Percentiles rank a stretch among this genome's conserved stretches.
Conservation (phyloP, 2,888 invertebrate genomes). For the Idaea dimidiata region DNA sequence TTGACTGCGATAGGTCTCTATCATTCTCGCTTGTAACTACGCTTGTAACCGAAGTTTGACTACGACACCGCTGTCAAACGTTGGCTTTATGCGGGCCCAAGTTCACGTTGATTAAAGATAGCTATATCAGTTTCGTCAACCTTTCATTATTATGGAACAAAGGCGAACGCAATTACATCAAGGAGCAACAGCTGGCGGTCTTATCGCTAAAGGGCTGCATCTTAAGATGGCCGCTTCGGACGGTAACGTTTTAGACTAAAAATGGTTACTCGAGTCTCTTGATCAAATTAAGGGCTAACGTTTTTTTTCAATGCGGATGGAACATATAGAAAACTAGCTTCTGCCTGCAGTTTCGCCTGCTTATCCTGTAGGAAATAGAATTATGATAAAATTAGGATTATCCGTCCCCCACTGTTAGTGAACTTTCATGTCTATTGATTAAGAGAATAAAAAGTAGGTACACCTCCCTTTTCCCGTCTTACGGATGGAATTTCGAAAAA, state of each 20-base stretch:
- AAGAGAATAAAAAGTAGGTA: too few relatives aligned
- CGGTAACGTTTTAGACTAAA: constrained; percentile 23
- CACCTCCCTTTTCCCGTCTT: too few relatives aligned
- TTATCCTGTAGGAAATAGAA: too few relatives aligned
- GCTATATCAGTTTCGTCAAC: constrained; percentile 76
- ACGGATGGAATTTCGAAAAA: too few relatives aligned
- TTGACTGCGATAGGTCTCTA: constrained; percentile 6
- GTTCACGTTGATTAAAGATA: constrained; percentile 78
- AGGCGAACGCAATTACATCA: constrained; percentile 72
- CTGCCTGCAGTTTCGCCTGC: too few relatives aligned
- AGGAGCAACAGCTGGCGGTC: constrained; percentile 68
- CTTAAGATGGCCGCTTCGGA: constrained; percentile 47
- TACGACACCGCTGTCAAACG: constrained; percentile 51
- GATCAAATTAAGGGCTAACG: neutral
- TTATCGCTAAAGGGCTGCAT: constrained; percentile 75
- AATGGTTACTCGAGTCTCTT: neutral
- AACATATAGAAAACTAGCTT: neutral
- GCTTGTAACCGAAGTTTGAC: constrained; percentile 33
- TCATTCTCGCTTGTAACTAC: constrained; percentile 25
- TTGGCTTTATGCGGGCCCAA: constrained; percentile 63
- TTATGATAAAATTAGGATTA: too few relatives aligned
- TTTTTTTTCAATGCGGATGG: neutral
- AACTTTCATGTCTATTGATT: too few relatives aligned
- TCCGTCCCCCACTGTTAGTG: too few relatives aligned
- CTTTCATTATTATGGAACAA: constrained; percentile 76